phyloP scores from a whole-genome alignment of 2,888 invertebrate species.

The Neoitamus cyanurus region DNA sequence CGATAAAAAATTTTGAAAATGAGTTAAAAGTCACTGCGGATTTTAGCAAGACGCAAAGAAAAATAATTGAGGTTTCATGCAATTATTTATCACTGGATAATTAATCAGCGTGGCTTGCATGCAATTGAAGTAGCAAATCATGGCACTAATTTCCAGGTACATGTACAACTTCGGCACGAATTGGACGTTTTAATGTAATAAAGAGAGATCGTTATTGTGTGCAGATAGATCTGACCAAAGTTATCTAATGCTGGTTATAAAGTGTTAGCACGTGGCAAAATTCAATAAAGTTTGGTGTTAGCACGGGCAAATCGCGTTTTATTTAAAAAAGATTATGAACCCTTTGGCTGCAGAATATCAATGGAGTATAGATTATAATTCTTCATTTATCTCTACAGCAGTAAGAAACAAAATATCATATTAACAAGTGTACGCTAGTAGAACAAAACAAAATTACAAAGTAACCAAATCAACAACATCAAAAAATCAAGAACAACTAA shows the following conservation, averaged over 20 bases:
- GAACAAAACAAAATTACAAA: too few species aligned
- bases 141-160: too few species aligned
- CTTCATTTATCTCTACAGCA: too few species aligned
- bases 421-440: too few species aligned
- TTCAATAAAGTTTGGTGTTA: not conserved
- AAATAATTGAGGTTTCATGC: not conserved
- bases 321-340: not conserved
- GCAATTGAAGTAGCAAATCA: too few species aligned
- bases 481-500: too few species aligned
- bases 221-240: too few species aligned
- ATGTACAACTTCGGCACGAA: not conserved
- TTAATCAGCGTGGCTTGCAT: too few species aligned
- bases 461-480: too few species aligned
- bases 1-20: not conserved
- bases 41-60: not conserved
- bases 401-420: too few species aligned
- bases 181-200: constrained; percentile 1
- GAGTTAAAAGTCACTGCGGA: not conserved
- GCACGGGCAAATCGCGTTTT: not conserved
- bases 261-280: not conserved
- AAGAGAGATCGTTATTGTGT: constrained; percentile 16
- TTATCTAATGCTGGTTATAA: not conserved
- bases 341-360: not conserved
- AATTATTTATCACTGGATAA: not conserved
- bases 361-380: not conserved